Evolutionary conservation across 2,797 vertebrate species (phyloP).

Genomic region (Sebastes melanostomus): DNA sequence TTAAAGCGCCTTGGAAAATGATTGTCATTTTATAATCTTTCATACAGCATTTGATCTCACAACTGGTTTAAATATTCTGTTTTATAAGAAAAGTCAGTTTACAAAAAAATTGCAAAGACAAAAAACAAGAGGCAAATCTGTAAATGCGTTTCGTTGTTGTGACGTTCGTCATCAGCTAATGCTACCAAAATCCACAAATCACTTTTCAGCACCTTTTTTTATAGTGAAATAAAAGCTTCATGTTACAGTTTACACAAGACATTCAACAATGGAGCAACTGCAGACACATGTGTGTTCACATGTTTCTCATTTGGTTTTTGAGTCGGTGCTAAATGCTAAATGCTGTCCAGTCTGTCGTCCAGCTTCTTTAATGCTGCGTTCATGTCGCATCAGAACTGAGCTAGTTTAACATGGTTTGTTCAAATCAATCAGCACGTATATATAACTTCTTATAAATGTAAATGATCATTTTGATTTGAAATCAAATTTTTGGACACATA

Average conservation of each 20-base stretch:
- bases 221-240: constrained; percentile 45
- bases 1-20: constrained; percentile 40
- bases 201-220: constrained; percentile 42
- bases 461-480: neutral
- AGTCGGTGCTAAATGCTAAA: constrained; percentile 60
- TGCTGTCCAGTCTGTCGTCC: neutral
- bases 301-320: constrained; percentile 58
- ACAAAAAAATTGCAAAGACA: constrained; percentile 35
- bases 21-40: constrained; percentile 41
- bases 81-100: constrained; percentile 53
- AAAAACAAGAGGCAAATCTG: constrained; percentile 28
- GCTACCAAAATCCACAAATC: constrained; percentile 9
- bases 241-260: constrained; percentile 53
- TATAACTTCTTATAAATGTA: neutral
- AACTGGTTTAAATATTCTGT: constrained; percentile 48
- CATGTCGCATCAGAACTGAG: neutral
- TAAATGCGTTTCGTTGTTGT: constrained; percentile 48
- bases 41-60: constrained; percentile 44
- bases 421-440: neutral
- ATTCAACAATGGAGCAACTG: constrained; percentile 63
- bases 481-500: neutral
- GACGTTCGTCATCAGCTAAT: constrained; percentile 18
- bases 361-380: neutral
- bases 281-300: constrained; percentile 33
- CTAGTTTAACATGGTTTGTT: neutral